Evolutionary conservation across 1,140 invertebrate species (phyloP), one percentile per base, ranked within the genome.

Genomic region (Paramacrobiotus metropolitanus): DNA sequence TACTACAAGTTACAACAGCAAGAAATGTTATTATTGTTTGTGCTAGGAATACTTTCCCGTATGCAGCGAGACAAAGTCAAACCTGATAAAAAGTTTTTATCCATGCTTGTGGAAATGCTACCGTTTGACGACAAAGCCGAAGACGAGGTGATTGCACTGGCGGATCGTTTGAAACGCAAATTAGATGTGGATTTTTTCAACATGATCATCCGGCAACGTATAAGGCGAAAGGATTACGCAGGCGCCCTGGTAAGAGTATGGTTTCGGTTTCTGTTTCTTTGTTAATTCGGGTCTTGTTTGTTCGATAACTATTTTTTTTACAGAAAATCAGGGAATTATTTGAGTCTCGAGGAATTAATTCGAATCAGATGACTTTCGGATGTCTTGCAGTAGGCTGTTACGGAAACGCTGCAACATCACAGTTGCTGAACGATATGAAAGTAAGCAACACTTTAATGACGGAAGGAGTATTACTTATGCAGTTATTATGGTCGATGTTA

Each of bases 101-200:
- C 83, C 1, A 78, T 82, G 67, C 73, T 93, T 59, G 67, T 92
- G 15, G 77, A 83, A 66, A 70, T 81, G 62, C 75, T 86, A 62
- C 84, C 85, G 2, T 71, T 80, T 59, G 81, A 77, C 30, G 67
- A 69, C 60, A 70, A 76, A 48, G 77, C 79, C 30, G 87, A 92
- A 72, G 73, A 81, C 44, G 74, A 79, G 65, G 66, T 87, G 3
- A 64, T 86, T 2, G 64, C 68, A 34, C 68, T 76, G 28, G 78
- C 88, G 68, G 76, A 78, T 60, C 68, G 73, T 60, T 70, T 74
- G 31, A 72, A 77, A 18, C 68, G 88, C 0, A 76, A 76, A 66
- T 72, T 81, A 0, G 87, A 92, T 73, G 78, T 84, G 34, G 80
- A 81, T 68, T 88, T 91, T 69, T 88, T 80, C 66, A 94, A 92